Conservation (phyloP, 2,888 invertebrate species). For the Drosophila cyrtoloma region DNA sequence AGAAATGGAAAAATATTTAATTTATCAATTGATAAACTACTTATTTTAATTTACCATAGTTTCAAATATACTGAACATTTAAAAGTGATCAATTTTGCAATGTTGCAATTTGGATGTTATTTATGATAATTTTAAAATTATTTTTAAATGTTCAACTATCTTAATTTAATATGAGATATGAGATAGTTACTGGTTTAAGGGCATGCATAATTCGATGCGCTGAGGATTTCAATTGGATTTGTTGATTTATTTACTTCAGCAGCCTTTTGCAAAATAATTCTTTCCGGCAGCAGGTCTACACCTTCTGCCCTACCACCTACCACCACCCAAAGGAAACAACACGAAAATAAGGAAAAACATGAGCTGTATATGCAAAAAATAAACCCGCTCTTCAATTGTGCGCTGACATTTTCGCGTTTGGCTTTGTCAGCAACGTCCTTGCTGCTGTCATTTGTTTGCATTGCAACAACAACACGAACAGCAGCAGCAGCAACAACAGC, state of each 20-base stretch:
- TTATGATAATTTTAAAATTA: background rate
- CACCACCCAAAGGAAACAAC: slow-evolving; percentile 1
- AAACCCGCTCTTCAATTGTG: slow-evolving; percentile 46
- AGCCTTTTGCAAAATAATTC: slow-evolving; percentile 66
- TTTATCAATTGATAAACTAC: background rate
- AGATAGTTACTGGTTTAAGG: slow-evolving; percentile 1
- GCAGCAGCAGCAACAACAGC: slow-evolving; percentile 25
- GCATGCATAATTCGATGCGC: slow-evolving; percentile 10
- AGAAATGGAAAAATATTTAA: accelerated
- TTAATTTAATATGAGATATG: background rate
- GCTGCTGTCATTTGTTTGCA: slow-evolving; percentile 80
- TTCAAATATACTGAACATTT: background rate
- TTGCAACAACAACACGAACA: slow-evolving; percentile 48
- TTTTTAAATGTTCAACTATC: background rate
- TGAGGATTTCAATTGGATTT: slow-evolving; percentile 5
- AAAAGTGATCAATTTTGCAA: background rate
- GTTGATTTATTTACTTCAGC: slow-evolving; percentile 52
- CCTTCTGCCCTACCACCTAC: background rate
- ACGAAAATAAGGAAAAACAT: background rate
- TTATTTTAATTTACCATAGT: background rate
- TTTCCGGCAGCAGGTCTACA: slow-evolving; percentile 67
- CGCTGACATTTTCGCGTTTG: slow-evolving; percentile 79
- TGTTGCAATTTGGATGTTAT: background rate
- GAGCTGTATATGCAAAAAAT: background rate
- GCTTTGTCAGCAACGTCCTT: slow-evolving; percentile 80